Evolutionary conservation across 2,113 vertebrate species (phyloP).

Genomic region (Formicarius rufipectus): DNA sequence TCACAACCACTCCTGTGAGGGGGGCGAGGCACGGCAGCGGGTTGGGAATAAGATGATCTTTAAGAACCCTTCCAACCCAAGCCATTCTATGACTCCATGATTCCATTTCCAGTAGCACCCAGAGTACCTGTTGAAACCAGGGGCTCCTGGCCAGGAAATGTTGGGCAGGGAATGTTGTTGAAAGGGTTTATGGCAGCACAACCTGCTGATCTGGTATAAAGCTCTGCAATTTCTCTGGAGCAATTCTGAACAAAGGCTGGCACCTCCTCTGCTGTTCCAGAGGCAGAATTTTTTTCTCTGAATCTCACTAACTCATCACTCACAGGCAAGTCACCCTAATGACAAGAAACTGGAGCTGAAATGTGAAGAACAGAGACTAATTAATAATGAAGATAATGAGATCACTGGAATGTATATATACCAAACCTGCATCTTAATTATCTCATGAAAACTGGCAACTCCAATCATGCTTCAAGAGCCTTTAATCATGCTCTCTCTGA

Average conservation of each 20-base stretch:
- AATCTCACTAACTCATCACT: not conserved
- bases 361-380: slow-evolving; percentile 42
- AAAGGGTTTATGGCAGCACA: not conserved
- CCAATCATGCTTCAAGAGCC: slow-evolving; percentile 17
- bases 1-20: not conserved
- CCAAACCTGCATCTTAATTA: slow-evolving; percentile 30
- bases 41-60: not conserved
- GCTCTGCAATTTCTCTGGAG: not conserved
- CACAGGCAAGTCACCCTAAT: slow-evolving; percentile 7
- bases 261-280: not conserved
- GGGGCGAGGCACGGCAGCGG: not conserved
- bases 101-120: not conserved
- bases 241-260: not conserved
- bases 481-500: slow-evolving; percentile 36
- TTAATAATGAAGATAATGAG: slow-evolving; percentile 66
- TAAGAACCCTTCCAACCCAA: not conserved
- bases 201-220: not conserved
- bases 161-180: rapidly evolving
- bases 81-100: not conserved
- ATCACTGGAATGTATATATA: slow-evolving; percentile 11
- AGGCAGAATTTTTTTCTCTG: not conserved
- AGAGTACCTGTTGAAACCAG: not conserved
- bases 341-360: slow-evolving; percentile 57
- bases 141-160: not conserved
- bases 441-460: slow-evolving; percentile 25